Evolutionary conservation across 2,113 vertebrate species (phyloP).

Genomic region (Mohoua ochrocephala): DNA sequence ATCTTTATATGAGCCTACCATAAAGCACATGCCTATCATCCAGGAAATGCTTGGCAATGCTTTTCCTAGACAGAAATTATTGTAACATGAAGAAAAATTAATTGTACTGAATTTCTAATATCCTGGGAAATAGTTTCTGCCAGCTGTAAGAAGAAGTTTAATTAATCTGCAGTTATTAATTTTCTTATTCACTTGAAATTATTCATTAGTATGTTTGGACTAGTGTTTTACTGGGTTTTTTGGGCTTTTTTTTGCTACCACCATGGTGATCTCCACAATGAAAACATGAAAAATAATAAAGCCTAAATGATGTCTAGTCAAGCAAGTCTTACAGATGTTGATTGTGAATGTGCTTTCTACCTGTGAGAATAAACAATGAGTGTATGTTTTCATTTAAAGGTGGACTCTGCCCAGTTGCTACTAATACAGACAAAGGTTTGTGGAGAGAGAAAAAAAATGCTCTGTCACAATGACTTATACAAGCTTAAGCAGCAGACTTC

Average conservation of each 20-base stretch:
- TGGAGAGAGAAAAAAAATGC: not conserved
- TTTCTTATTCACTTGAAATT: slow-evolving; percentile 8
- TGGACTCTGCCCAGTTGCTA: slow-evolving; percentile 44
- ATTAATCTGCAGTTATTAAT: not conserved
- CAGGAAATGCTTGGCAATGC: slow-evolving; percentile 26
- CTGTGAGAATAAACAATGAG: slow-evolving; percentile 24
- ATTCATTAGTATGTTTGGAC: not conserved
- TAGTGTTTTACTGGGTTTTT: not conserved
- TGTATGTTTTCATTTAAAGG: slow-evolving; percentile 59
- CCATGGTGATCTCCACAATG: not conserved
- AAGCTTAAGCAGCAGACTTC: slow-evolving; percentile 76
- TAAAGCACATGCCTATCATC: slow-evolving; percentile 37
- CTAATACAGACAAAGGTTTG: slow-evolving; percentile 46
- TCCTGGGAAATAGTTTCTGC: slow-evolving; percentile 6
- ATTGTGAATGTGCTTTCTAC: not conserved
- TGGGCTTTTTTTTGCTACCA: not conserved
- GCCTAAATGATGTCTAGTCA: not conserved
- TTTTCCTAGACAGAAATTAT: slow-evolving; percentile 1
- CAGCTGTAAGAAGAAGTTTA: not conserved
- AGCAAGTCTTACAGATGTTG: not conserved
- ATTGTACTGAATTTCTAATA: not conserved
- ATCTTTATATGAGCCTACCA: slow-evolving; percentile 28
- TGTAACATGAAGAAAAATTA: slow-evolving; percentile 28
- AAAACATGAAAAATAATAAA: not conserved
- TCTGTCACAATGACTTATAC: slow-evolving; percentile 74